Base-by-base conservation (phyloP, 2,888 invertebrate genomes). In the Tricholauxania praeusta region DNA sequence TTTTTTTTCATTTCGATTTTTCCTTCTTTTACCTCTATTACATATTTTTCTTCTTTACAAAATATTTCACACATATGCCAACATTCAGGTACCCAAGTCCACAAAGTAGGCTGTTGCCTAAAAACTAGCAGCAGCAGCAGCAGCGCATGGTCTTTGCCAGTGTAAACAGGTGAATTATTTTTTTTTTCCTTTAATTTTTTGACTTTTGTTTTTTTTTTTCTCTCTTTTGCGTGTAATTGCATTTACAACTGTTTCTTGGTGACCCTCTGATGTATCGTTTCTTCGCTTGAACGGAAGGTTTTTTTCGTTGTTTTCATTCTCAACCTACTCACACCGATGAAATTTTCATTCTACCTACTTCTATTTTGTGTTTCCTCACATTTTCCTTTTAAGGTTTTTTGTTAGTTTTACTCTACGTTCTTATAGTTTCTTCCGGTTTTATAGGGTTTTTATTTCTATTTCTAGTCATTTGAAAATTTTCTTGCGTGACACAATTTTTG, bases 401-500 rank as follows among this genome's bases (percentile, higher is more conserved):
- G 39, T 39, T 39, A 39, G 39, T 39, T 39, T 39, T 39, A 10
- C 39, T 39, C 5, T 7, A 39, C 39, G 39, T 39, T 39, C 39
- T 39, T 39, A 10, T 39, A 39, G 39, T 39, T 10, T 39, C 39
- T 39, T 39, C 39, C 39, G 39, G 39, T 10, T 39, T 10, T 39
- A 39, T 39, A 39, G 39, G 10, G 39, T 39, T 39, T 39, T 39
- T 39, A 10, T 10, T 39, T 39, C 39, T 39, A 10, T 10, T 39
- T 39, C 3, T 28, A 28, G 28, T 28, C 10, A 10, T 39, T 39
- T 39, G 17, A 67, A 14, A 53, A 67, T 57, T 55, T 39, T 57
- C n/a, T 47, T 57, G 49, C 53, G 66, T 68, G 68, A 68, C 68
- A 57, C 68, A 68, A 68, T 68, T 68, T 59, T 48, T 48, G 57